A percentile compares a stretch with the other conserved stretches of the same genome.
Conservation (phyloP, 2,113 vertebrate species). For the Thryonomys swinderianus region DNA sequence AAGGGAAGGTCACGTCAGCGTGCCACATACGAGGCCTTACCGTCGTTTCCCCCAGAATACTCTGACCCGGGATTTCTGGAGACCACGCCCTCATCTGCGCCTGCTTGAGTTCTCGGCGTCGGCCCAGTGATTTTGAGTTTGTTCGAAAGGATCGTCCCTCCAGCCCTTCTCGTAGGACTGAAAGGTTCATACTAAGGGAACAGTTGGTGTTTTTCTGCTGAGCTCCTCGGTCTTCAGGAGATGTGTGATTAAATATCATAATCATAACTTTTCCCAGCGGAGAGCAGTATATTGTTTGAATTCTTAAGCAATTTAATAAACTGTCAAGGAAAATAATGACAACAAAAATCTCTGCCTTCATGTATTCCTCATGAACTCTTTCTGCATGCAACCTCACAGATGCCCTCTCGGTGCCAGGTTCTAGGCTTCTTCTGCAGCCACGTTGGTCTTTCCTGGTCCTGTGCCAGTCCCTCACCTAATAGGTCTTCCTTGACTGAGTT, state of each 20-base stretch:
- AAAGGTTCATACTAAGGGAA: neutral
- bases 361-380: neutral
- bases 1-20: too few species aligned
- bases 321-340: conserved; percentile 16
- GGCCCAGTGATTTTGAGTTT: neutral
- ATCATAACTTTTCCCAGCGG: neutral
- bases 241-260: neutral
- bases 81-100: neutral
- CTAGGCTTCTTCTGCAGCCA: neutral
- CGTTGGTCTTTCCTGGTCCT: neutral
- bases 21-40: too few species aligned
- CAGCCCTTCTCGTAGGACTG: neutral
- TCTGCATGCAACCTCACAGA: neutral
- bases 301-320: neutral
- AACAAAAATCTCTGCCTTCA: neutral
- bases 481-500: neutral
- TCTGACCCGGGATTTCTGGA: neutral
- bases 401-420: neutral
- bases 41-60: neutral
- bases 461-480: neutral
- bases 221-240: neutral
- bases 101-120: neutral
- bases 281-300: neutral
- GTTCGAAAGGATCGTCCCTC: neutral
- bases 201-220: neutral